Evolutionary conservation across 2,797 vertebrate species (phyloP), one percentile per base, ranked within the genome.

Genomic region (Zalophus californianus): DNA sequence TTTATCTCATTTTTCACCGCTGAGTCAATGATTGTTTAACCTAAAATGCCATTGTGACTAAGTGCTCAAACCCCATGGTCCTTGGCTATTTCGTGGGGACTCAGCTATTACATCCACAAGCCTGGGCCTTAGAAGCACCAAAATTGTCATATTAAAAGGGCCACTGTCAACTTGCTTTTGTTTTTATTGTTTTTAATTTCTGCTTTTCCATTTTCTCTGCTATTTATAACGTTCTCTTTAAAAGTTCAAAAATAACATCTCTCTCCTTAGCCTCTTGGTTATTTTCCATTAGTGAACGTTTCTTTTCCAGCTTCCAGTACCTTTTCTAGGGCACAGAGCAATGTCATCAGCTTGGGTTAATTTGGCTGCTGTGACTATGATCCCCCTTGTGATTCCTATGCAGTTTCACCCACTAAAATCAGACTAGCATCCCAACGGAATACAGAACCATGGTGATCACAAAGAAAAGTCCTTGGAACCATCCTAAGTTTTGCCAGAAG

Each of bases 1-100:
- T 99, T 99, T 98, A 98, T 98, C 98, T 98, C 98, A 99, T 99
- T 99, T 99, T 99, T 99, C 98, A 99, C 98, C 66, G 97, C 98
- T 97, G 98, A 98, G 98, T 96, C 98, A 98, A 98, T 98, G 98
- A 98, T 98, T 98, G 98, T 98, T 99, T 99, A 98, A 99, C 98
- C 98, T 98, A 96, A 98, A 98, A 97, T 98, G 98, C 98, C 98
- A 98, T 96, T 95, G 97, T 98, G 98, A 98, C 98, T 98, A 99
- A 99, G 98, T 98, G 97, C 94, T 98, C 95, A 98, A 98, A 98
- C 98, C 97, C 90, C 94, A 94, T 93, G 94, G 97, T 98, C 98
- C 96, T 98, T 97, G 98, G 98, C 97, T 98, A 97, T 98, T 98
- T 98, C 18, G 5, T 41, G 70, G 94, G 97, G 93, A 68, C 96